A percentile compares a stretch with the other conserved stretches of the same genome.
phyloP scores from a whole-genome alignment of 2,113 vertebrate species.

The Raja brachyura region DNA sequence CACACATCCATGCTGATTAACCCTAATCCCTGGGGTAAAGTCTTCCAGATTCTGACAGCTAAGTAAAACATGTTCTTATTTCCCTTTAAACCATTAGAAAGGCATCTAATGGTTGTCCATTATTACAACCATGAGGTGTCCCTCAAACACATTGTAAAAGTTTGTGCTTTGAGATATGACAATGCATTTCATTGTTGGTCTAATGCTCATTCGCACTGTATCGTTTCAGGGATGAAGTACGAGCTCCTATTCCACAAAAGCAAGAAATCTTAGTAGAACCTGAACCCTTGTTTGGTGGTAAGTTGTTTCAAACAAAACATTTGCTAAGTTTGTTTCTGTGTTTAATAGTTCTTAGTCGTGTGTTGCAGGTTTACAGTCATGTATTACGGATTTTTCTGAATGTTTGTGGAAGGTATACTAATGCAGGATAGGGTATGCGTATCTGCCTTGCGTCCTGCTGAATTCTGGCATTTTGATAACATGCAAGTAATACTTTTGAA shows the following conservation, averaged over 20 bases:
- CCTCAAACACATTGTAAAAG: not conserved
- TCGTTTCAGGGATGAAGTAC: constrained; percentile 77
- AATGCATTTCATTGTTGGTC: not conserved
- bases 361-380: no score
- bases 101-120: no score
- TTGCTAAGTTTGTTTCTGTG: not conserved
- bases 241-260: constrained; percentile 97
- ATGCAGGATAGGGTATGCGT: not conserved
- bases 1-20: no score
- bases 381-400: no score
- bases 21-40: no score
- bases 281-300: constrained; percentile 96
- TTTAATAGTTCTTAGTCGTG: not conserved
- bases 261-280: constrained; percentile 97
- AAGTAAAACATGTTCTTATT: no score
- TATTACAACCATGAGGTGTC: no score
- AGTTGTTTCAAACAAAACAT: constrained; percentile 39
- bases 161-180: not conserved
- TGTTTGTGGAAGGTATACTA: no score
- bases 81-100: no score
- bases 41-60: no score
- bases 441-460: not conserved
- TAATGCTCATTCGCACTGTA: not conserved
- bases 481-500: not conserved
- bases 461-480: not conserved